phyloP scores from a whole-genome alignment of 1,140 invertebrate species.

The Pseudomyrmex gracilis region DNA sequence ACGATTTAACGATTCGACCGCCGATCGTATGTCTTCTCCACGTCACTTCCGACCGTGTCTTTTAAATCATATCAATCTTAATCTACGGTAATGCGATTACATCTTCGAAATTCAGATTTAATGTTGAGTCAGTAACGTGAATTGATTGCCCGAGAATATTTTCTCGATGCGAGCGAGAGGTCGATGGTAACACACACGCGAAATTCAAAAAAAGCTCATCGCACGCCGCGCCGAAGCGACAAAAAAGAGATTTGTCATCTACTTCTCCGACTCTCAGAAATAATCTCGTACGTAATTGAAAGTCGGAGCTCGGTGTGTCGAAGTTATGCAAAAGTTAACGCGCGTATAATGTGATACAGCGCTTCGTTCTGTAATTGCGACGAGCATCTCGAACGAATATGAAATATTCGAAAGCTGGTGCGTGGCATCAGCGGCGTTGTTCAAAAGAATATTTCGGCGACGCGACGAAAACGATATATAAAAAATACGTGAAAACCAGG shows the following conservation, averaged over 20 bases:
- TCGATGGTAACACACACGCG: slow-evolving; percentile 12
- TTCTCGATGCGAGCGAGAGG: not conserved
- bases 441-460: slow-evolving; percentile 38
- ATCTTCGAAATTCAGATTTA: slow-evolving; percentile 45
- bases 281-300: slow-evolving; percentile 38
- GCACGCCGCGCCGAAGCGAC: not conserved
- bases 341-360: slow-evolving; percentile 30
- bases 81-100: slow-evolving; percentile 48
- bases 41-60: slow-evolving; percentile 39
- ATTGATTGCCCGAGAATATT: slow-evolving; percentile 36
- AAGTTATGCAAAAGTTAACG: slow-evolving; percentile 51
- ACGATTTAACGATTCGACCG: not conserved
- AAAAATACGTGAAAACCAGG: no score
- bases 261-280: slow-evolving; percentile 5
- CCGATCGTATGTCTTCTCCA: slow-evolving; percentile 2
- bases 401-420: slow-evolving; percentile 28
- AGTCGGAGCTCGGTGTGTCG: slow-evolving; percentile 28
- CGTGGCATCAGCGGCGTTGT: slow-evolving; percentile 22
- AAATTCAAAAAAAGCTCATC: slow-evolving; percentile 50
- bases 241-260: slow-evolving; percentile 32
- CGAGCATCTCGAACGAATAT: slow-evolving; percentile 55
- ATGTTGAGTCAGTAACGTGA: slow-evolving; percentile 49
- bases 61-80: slow-evolving; percentile 58
- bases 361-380: slow-evolving; percentile 37
- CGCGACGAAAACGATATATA: no score